These are phyloP conservation scores for Macrostomum cliftonense DNA, from an alignment of 2,888 invertebrate species.

Conservation along the genomic window DNA sequence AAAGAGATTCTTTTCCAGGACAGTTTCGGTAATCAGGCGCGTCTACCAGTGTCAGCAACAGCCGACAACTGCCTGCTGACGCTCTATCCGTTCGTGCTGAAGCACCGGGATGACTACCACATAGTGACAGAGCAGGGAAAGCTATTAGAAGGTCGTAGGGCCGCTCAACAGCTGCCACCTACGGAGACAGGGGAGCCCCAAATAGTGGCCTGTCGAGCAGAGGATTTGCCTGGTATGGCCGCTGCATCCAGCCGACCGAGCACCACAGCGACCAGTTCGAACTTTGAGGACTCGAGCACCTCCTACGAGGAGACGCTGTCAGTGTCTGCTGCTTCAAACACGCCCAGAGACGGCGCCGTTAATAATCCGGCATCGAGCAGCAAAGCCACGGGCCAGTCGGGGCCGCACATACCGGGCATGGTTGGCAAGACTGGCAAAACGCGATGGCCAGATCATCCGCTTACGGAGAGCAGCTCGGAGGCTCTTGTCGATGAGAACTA, in stretches of 20 bases:
- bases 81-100: constrained; percentile 33
- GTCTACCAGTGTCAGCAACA: constrained; percentile 26
- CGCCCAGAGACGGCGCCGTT: constrained; percentile 28
- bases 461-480: background rate
- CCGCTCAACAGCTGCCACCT: background rate
- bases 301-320: constrained; percentile 22
- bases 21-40: constrained; percentile 18
- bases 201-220: background rate
- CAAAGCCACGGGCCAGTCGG: constrained; percentile 15
- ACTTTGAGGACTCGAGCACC: constrained; percentile 32
- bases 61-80: constrained; percentile 36
- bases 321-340: constrained; percentile 15
- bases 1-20: constrained; percentile 24
- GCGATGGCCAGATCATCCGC: background rate
- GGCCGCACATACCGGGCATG: constrained; percentile 18
- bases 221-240: constrained; percentile 1
- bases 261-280: constrained; percentile 32
- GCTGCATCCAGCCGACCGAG: constrained; percentile 22
- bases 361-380: constrained; percentile 25
- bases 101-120: constrained; percentile 32
- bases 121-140: constrained; percentile 19
- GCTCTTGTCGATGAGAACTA: too few species aligned
- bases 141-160: constrained; percentile 3
- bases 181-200: constrained; percentile 6
- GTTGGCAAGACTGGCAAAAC: background rate